Percentiles rank a stretch among this genome's conserved stretches.
Evolutionary conservation across 2,113 vertebrate species (phyloP).

Genomic region (Etheostoma spectabile): DNA sequence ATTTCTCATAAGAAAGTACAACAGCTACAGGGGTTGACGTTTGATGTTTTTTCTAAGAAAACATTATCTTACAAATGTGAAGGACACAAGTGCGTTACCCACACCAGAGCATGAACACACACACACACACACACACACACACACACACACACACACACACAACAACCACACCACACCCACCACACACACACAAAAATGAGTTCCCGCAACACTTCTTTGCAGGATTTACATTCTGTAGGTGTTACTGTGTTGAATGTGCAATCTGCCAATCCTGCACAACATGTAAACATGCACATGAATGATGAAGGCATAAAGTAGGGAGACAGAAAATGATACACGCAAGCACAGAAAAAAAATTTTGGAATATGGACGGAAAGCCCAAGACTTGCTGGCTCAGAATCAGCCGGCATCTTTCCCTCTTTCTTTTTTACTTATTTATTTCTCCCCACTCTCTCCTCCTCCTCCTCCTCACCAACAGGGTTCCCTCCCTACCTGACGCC

Average conservation of each 20-base stretch:
- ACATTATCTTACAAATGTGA: not conserved
- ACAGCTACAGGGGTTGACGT: not conserved
- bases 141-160: conserved; percentile 18
- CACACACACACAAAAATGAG: not conserved
- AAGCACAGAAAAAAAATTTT: not conserved
- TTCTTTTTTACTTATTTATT: no score
- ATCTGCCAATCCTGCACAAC: not conserved
- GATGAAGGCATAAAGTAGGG: no score
- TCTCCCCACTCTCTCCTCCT: not conserved
- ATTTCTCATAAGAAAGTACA: conserved; percentile 56
- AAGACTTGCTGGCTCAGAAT: not conserved
- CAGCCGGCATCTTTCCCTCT: not conserved
- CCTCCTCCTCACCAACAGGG: conserved; percentile 11
- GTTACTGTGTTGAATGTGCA: not conserved
- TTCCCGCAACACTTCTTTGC: not conserved
- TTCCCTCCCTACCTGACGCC: conserved; percentile 42
- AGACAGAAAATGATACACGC: conserved; percentile 1
- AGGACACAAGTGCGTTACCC: not conserved
- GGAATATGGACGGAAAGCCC: not conserved
- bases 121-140: not conserved
- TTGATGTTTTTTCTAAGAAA: conserved; percentile 1
- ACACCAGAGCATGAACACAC: not conserved
- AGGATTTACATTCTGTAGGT: not conserved
- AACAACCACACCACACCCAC: no score
- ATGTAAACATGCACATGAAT: not conserved